Percentiles rank a stretch among this genome's conserved stretches.
These are phyloP conservation scores for Resseliella maxima DNA, from an alignment of 2,888 invertebrate species.

Conservation along the genomic window DNA sequence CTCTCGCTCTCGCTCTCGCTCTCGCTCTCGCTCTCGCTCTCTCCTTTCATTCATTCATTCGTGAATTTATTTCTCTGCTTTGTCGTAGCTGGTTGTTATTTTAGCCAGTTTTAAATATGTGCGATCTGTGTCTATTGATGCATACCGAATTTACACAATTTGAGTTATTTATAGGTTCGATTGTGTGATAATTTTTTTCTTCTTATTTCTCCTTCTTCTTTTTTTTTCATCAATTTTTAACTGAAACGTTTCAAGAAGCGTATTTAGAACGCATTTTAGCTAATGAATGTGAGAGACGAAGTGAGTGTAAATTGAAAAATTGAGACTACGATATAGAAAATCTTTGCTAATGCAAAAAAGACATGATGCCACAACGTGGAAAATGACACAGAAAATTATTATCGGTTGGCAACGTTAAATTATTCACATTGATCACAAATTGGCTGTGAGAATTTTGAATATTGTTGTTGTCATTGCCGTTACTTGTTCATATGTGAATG, in stretches of 20 bases:
- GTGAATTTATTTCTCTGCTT: neutral
- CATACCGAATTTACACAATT: slow-evolving; percentile 51
- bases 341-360: neutral
- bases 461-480: no score
- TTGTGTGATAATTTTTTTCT: neutral
- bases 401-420: neutral
- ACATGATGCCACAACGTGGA: neutral
- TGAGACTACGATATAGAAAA: no score
- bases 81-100: slow-evolving; percentile 28
- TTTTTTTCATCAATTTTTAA: no score
- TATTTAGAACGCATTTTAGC: no score
- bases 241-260: no score
- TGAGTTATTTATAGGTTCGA: slow-evolving; percentile 25
- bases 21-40: no score
- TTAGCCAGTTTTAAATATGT: neutral
- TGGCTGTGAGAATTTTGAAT: no score
- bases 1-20: neutral
- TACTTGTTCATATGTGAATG: neutral
- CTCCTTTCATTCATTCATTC: neutral
- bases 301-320: no score
- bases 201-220: neutral
- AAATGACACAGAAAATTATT: neutral
- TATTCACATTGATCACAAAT: neutral
- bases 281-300: no score
- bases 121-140: slow-evolving; percentile 16